These are phyloP conservation scores for Rhyacophila brunnea DNA, from an alignment of 1,140 invertebrate species.

Conservation along the genomic window DNA sequence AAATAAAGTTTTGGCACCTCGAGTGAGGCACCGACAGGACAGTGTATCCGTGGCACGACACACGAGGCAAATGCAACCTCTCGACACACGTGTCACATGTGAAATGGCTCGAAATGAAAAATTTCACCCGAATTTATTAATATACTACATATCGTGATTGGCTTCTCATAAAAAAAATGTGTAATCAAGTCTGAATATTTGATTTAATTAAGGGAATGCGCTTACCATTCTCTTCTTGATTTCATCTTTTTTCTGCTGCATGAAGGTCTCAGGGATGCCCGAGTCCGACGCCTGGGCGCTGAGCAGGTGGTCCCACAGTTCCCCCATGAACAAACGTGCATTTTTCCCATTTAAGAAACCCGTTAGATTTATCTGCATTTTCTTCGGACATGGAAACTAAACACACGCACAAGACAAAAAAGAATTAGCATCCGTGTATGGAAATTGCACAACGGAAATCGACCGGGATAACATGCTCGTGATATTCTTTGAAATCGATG, in stretches of 20 bases:
- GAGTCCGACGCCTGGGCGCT: slow-evolving; percentile 93
- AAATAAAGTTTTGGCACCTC: too few relatives aligned
- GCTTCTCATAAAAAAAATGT: too few relatives aligned
- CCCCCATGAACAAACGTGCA: slow-evolving; percentile 94
- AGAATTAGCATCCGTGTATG: too few relatives aligned
- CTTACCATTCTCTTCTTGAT: slow-evolving; percentile 71
- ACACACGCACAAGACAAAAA: slow-evolving; percentile 19
- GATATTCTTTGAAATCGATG: too few relatives aligned
- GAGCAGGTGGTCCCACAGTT: slow-evolving; percentile 92
- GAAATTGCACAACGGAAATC: too few relatives aligned
- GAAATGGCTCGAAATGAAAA: not conserved
- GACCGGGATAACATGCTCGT: too few relatives aligned
- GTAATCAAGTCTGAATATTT: not conserved
- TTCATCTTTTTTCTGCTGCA: slow-evolving; percentile 96
- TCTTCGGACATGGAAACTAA: slow-evolving; percentile 91
- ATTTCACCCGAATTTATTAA: not conserved
- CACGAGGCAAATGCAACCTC: too few relatives aligned
- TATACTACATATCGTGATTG: too few relatives aligned
- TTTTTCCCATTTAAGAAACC: slow-evolving; percentile 98
- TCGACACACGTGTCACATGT: not conserved
- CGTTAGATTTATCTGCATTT: slow-evolving; percentile 99
- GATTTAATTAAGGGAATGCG: not conserved
- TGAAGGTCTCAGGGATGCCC: slow-evolving; percentile 89
- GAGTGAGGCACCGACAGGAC: too few relatives aligned
- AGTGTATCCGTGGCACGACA: too few relatives aligned